Percentiles rank a stretch among this genome's conserved stretches.
Evolutionary conservation across 1,140 invertebrate species (phyloP).

Genomic region (Reticulitermes speratus): DNA sequence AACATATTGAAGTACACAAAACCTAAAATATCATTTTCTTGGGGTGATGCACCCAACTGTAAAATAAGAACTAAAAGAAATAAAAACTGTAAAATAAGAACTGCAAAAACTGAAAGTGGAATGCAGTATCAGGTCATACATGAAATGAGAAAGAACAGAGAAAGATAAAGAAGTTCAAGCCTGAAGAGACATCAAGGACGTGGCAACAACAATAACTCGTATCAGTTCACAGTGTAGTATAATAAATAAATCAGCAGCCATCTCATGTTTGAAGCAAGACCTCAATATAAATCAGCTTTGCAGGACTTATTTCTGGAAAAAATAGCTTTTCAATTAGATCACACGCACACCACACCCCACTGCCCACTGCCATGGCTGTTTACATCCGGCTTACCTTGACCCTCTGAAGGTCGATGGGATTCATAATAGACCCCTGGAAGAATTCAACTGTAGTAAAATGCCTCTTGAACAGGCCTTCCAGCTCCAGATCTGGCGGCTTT

Average conservation of each 20-base stretch:
- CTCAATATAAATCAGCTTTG: not conserved
- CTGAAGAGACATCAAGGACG: not conserved
- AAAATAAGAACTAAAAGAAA: too few species aligned
- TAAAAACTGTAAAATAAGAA: not conserved
- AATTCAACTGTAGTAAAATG: slow-evolving; percentile 99
- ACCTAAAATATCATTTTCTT: not conserved
- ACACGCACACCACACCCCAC: not conserved
- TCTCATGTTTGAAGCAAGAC: not conserved
- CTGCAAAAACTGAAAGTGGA: not conserved
- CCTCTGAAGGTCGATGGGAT: slow-evolving; percentile 97
- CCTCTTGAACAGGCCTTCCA: slow-evolving; percentile 98
- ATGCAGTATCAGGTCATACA: not conserved
- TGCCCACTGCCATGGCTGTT: not conserved
- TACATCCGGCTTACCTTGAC: slow-evolving; percentile 86
- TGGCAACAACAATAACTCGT: not conserved
- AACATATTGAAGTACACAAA: not conserved
- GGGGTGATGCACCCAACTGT: too few species aligned
- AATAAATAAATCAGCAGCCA: not conserved
- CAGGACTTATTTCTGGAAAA: not conserved
- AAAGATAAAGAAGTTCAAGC: not conserved
- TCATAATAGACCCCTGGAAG: slow-evolving; percentile 99
- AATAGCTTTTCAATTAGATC: not conserved
- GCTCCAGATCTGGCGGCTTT: slow-evolving; percentile 93
- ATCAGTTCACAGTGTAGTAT: not conserved
- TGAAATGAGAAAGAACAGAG: not conserved